These are phyloP conservation scores for Mobula hypostoma DNA, from an alignment of 2,113 vertebrate species.

Conservation along the genomic window DNA sequence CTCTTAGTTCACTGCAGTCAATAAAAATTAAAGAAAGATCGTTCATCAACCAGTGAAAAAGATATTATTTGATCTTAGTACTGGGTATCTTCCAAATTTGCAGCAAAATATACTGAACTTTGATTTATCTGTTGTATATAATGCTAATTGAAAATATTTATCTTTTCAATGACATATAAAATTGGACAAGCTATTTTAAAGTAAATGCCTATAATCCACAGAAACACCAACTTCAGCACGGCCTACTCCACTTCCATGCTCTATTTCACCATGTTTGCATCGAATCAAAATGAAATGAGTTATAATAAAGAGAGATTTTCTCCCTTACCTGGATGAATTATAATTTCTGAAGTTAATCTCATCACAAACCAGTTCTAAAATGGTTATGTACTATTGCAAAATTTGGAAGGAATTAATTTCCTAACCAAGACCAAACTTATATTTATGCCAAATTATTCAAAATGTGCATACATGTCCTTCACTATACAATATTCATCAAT, in stretches of 20 bases:
- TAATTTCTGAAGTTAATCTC: not conserved
- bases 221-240: not conserved
- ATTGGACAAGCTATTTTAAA: too few relatives aligned
- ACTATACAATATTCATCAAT: not conserved
- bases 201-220: too few relatives aligned
- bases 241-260: not conserved
- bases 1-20: not conserved
- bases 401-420: not conserved
- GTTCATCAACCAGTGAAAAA: not conserved
- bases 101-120: not conserved
- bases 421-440: not conserved
- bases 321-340: not conserved
- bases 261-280: not conserved
- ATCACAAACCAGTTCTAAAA: not conserved
- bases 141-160: too few relatives aligned
- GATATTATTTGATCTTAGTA: not conserved
- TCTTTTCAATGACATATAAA: too few relatives aligned
- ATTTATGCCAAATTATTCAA: not conserved
- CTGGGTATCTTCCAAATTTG: not conserved
- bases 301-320: not conserved
- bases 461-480: not conserved
- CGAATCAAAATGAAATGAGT: not conserved
- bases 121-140: too few relatives aligned
- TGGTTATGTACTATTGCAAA: not conserved
- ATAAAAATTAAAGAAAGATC: not conserved